A percentile compares a stretch with the other conserved stretches of the same genome.
Conservation (phyloP, 2,113 vertebrate species). For the Progne subis region DNA sequence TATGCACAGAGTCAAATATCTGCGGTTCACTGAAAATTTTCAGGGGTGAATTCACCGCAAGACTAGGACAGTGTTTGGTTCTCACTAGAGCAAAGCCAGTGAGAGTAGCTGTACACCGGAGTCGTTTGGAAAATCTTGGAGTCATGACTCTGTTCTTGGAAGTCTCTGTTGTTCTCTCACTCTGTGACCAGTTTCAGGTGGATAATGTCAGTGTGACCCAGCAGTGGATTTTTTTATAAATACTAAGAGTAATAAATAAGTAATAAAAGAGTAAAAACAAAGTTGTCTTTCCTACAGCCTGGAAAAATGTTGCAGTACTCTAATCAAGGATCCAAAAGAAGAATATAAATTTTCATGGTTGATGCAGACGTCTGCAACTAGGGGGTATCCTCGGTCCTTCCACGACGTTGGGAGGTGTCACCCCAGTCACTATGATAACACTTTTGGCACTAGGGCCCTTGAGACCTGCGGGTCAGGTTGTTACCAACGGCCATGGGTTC, state of each 20-base stretch:
- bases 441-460: background rate
- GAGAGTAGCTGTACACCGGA: rapidly evolving
- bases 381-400: background rate
- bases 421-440: background rate
- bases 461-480: background rate
- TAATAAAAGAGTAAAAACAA: background rate
- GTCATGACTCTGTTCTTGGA: background rate
- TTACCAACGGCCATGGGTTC: background rate
- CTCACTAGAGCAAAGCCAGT: background rate
- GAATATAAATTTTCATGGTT: background rate
- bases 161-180: background rate
- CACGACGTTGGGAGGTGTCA: background rate
- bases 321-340: background rate
- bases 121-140: background rate
- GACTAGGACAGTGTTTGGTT: background rate
- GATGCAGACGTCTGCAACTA: background rate
- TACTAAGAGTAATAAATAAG: background rate
- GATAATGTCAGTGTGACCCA: background rate
- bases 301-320: background rate
- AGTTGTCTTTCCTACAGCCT: background rate
- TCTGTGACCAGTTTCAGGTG: background rate
- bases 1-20: background rate
- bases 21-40: background rate
- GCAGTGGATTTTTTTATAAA: background rate
- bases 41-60: background rate